Base-by-base conservation (phyloP, 2,888 invertebrate genomes). In the Apotomis turbidana region DNA sequence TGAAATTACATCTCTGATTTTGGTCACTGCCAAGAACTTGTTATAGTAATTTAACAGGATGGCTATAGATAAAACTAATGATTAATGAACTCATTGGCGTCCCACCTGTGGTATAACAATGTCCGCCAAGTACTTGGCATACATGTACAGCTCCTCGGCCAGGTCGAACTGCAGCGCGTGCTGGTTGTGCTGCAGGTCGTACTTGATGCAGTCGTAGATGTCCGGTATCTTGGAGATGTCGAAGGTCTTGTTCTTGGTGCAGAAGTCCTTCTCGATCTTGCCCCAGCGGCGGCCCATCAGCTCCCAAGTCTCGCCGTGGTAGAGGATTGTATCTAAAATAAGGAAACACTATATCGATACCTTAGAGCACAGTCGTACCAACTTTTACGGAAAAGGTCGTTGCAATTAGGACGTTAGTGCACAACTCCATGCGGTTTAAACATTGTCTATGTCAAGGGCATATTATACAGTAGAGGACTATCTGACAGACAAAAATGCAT, bases 141-240 rank as follows among this genome's bases (percentile, higher is more conserved):
- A 98, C 68, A 97, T 97, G 85, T 99, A 99, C 60, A 98, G 90
- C 86, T 98, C 97, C 85, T 98, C 98, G 0, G 98, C 98, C 84
- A 97, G 95, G 81, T 97, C 97, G 83, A 97, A 98, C 88, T 99
- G 98, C 78, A 99, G 88, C 0, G 98, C 98, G 83, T 98, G 98
- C 83, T 98, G 98, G 88, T 99, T 99, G 87, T 99, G 99, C 84
- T 99, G 99, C 77, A 99, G 92, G 90, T 99, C 99, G 85, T 98
- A 99, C 87, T 99, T 99, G 81, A 99, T 99, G 86, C 99, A 99
- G 93, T 99, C 99, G 85, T 99, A 99, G 78, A 99, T 99, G 87
- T 99, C 99, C 0, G 99, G 99, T 73, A 99, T 98, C 93, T 99
- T 99, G 5, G 99, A 99, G 81, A 99, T 99, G 87, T 99, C 99